Evolutionary conservation across 2,888 invertebrate species (phyloP).

Genomic region (Mythimna loreyi): DNA sequence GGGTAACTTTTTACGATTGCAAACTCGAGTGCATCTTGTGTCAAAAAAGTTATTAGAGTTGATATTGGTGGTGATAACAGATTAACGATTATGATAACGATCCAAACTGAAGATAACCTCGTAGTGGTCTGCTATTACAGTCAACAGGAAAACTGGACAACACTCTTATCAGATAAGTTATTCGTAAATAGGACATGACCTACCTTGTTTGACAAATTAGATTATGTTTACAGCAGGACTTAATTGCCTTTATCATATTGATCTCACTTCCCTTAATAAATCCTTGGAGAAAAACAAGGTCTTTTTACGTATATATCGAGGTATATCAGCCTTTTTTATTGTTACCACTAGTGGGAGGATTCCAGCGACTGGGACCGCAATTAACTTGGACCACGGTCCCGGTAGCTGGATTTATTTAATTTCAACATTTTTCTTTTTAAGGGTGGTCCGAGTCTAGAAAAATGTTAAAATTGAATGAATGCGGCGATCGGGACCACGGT

Average conservation of each 20-base stretch:
- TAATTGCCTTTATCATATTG: background rate
- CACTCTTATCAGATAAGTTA: conserved; percentile 7
- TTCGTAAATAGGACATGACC: background rate
- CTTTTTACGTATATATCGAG: no score
- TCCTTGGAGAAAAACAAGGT: background rate
- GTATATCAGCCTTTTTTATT: no score
- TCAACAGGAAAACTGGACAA: background rate
- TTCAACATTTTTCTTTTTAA: no score
- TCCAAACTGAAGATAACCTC: background rate
- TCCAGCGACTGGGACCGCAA: no score
- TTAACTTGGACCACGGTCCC: no score
- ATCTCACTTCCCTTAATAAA: background rate
- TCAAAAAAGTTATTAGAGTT: background rate
- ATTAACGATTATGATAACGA: background rate
- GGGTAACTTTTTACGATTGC: no score
- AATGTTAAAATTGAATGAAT: no score
- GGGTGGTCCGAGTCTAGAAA: no score
- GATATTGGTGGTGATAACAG: background rate
- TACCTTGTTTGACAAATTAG: conserved; percentile 12
- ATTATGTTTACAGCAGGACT: conserved; percentile 4
- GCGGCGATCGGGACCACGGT: no score
- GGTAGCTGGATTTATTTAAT: no score
- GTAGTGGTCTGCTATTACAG: background rate
- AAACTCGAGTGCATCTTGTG: no score
- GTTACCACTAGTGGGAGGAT: no score